Conservation (phyloP, 2,888 invertebrate genomes). For the Trichacis sp. region DNA sequence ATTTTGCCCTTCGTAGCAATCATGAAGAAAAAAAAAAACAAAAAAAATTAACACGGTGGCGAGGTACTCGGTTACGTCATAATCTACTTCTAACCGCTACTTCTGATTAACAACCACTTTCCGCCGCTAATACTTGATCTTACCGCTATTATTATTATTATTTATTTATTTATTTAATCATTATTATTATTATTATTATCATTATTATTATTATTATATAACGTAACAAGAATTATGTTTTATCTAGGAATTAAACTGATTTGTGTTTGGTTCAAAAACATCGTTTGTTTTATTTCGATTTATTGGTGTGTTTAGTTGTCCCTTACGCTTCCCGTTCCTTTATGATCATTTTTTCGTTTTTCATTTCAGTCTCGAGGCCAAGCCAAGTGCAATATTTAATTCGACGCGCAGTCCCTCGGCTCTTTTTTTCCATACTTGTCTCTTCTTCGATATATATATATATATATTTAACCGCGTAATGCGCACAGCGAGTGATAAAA, state of each 20-base stretch:
- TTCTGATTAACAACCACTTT: slow-evolving; percentile 46
- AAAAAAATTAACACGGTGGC: too few relatives aligned
- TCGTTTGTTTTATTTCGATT: slow-evolving; percentile 64
- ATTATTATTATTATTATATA: slow-evolving; percentile 62
- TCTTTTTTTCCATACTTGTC: neutral
- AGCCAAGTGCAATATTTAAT: slow-evolving; percentile 3
- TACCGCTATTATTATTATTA: slow-evolving; percentile 50
- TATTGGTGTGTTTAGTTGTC: slow-evolving; percentile 58
- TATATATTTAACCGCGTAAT: slow-evolving; percentile 25
- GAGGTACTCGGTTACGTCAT: too few relatives aligned
- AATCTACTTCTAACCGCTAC: slow-evolving; percentile 42
- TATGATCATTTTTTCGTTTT: neutral
- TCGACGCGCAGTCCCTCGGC: slow-evolving; percentile 4
- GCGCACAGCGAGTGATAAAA: slow-evolving; percentile 33
- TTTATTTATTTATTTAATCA: slow-evolving; percentile 68
- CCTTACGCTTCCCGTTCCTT: slow-evolving; percentile 17
- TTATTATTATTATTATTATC: slow-evolving; percentile 42
- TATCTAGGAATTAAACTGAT: slow-evolving; percentile 69
- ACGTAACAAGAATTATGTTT: slow-evolving; percentile 68
- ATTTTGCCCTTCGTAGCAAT: too few relatives aligned
- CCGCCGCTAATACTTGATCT: slow-evolving; percentile 43
- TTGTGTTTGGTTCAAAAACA: slow-evolving; percentile 67
- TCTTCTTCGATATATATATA: too few relatives aligned
- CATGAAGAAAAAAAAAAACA: neutral
- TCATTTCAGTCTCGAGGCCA: slow-evolving; percentile 18